These are phyloP conservation scores for Papilio elwesi DNA, from an alignment of 2,888 invertebrate genomes.

Conservation along the genomic window DNA sequence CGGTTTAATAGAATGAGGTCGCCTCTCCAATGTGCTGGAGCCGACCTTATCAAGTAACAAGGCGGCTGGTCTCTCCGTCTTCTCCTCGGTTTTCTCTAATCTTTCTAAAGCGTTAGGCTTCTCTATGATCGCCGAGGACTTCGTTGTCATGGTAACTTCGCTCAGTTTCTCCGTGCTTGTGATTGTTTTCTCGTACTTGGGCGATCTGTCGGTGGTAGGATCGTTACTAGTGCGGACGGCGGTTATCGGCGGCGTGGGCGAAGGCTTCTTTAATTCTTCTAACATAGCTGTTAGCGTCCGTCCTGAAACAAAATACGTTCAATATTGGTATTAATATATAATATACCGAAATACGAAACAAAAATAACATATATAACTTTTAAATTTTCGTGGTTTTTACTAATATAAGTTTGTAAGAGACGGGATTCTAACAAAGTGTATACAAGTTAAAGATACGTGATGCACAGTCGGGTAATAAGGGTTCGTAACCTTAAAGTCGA, in stretches of 20 bases:
- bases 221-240: slow-evolving; percentile 51
- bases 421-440: too few species aligned
- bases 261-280: slow-evolving; percentile 74
- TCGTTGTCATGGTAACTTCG: slow-evolving; percentile 50
- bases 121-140: slow-evolving; percentile 50
- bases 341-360: too few species aligned
- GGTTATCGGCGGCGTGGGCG: slow-evolving; percentile 56
- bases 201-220: slow-evolving; percentile 49
- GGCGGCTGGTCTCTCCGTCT: slow-evolving; percentile 47
- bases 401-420: too few species aligned
- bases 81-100: slow-evolving; percentile 57
- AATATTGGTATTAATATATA: background rate
- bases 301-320: slow-evolving; percentile 52
- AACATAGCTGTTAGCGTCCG: slow-evolving; percentile 73
- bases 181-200: slow-evolving; percentile 51
- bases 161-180: slow-evolving; percentile 51
- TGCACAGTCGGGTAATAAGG: too few species aligned
- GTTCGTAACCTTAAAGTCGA: too few species aligned
- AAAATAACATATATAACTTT: too few species aligned
- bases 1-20: slow-evolving; percentile 50
- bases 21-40: slow-evolving; percentile 64
- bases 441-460: too few species aligned
- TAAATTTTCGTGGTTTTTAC: too few species aligned
- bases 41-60: slow-evolving; percentile 48
- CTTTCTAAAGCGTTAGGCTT: slow-evolving; percentile 58